A percentile compares a stretch with the other conserved stretches of the same genome.
These are phyloP conservation scores for Ptychoptera contaminata DNA, from an alignment of 2,888 invertebrate genomes.

Conservation along the genomic window DNA sequence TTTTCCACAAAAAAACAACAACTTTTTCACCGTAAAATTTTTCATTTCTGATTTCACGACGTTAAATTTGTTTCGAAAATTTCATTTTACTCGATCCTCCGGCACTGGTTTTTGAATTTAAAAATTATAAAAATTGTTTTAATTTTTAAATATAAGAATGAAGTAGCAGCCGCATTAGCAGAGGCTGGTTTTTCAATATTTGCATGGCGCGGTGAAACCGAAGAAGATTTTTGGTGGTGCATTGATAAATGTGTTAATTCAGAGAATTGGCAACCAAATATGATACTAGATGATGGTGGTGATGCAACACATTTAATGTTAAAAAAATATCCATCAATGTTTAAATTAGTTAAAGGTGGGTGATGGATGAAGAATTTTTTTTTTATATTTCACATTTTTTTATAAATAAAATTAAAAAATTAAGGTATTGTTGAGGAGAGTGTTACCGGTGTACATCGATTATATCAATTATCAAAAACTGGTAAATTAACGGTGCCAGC, in stretches of 20 bases:
- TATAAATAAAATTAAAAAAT: constrained; percentile 18
- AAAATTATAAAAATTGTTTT: no score
- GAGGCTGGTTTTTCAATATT: constrained; percentile 81
- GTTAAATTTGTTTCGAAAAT: no score
- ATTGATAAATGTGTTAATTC: constrained; percentile 89
- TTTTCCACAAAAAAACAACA: no score
- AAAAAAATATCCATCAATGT: constrained; percentile 86
- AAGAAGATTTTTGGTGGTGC: constrained; percentile 99
- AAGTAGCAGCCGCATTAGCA: constrained; percentile 90
- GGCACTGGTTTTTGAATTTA: no score
- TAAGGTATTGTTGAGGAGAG: constrained; percentile 92
- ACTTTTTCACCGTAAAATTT: no score
- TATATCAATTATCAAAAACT: constrained; percentile 90
- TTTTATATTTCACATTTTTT: constrained; percentile 10
- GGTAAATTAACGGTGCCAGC: constrained; percentile 89
- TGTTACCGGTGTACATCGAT: constrained; percentile 92
- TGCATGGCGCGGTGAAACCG: constrained; percentile 94
- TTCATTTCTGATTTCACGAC: no score
- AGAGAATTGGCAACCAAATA: constrained; percentile 92
- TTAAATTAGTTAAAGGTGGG: constrained; percentile 65
- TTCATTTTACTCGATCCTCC: no score
- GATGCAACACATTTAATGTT: constrained; percentile 94
- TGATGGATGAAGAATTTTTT: constrained; percentile 30
- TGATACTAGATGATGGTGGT: constrained; percentile 95
- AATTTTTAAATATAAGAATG: constrained; percentile 46